These are phyloP conservation scores for Ceratitis capitata DNA, from an alignment of 1,140 invertebrate genomes.

Conservation along the genomic window DNA sequence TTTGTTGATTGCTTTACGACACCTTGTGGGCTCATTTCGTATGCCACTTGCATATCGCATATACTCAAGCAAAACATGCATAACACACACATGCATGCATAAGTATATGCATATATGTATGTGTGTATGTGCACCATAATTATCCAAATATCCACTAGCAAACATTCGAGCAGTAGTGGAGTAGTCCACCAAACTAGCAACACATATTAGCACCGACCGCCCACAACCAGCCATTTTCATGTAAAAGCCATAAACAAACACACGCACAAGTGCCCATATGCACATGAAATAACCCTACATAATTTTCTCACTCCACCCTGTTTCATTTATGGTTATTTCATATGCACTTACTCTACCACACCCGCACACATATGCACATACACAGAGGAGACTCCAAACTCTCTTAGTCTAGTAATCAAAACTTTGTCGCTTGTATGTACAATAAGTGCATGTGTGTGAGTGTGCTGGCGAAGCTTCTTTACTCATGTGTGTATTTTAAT, in stretches of 20 bases:
- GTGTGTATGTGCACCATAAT: too few species aligned
- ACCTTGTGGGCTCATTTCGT: slow-evolving; percentile 47
- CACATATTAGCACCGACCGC: not conserved
- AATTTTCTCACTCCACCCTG: not conserved
- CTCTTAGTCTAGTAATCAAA: not conserved
- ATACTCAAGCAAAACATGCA: slow-evolving; percentile 1
- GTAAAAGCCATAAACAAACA: not conserved
- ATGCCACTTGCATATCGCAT: slow-evolving; percentile 27
- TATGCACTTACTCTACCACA: not conserved
- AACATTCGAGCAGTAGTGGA: not conserved
- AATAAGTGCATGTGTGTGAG: not conserved
- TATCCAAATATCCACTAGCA: not conserved
- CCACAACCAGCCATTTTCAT: slow-evolving; percentile 34
- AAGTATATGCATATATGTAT: too few species aligned
- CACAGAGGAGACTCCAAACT: too few species aligned
- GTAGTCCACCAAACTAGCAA: not conserved
- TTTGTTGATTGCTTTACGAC: slow-evolving; percentile 49
- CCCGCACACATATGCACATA: not conserved
- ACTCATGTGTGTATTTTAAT: slow-evolving; percentile 37
- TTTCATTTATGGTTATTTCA: slow-evolving; percentile 13
- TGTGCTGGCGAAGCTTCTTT: not conserved
- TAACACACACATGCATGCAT: too few species aligned
- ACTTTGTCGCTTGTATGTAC: not conserved
- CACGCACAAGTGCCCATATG: not conserved
- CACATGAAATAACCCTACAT: not conserved